Evolutionary conservation across 2,797 vertebrate species (phyloP), one percentile per base, ranked within the genome.

Genomic region (Sternarchorhynchus goeldii): DNA sequence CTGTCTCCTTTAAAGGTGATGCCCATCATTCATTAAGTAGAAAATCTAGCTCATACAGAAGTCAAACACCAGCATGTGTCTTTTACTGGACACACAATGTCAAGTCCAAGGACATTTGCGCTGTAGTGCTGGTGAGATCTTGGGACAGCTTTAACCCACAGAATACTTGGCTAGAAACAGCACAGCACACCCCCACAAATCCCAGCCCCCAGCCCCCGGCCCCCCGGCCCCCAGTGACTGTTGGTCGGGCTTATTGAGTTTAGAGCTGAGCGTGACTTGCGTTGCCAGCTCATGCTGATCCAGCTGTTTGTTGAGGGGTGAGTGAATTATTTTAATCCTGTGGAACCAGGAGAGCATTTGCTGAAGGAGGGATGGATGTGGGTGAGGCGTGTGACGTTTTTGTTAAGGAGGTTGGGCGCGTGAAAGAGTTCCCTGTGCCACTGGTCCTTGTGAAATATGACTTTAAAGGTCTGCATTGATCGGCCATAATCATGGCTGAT

Each of bases 291-390:
- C 76, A 72, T 82, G 87, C 88, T 89, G 89, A 91, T 82, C 89
- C 89, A 90, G 90, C 88, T 75, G 72, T 87, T 90, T 86, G 85
- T 64, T 10, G 0, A 65, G 55, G 75, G 82, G 84, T 88, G 78
- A 84, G 85, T 86, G 88, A 90, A 90, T 87, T 82, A 90, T 90
- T 86, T 87, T 89, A 89, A 90, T 89, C 81, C 82, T 85, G 79
- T 88, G 86, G 81, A 87, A 87, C 75, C 80, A 85, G 86, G 85
- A 89, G 88, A 86, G 84, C 85, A 18, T 60, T 79, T 82, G 31
- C 80, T 82, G 82, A 87, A 85, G 78, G 81, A 84, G 77, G 69
- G 81, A 7, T 45, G 69, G 60, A 70, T 18, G 75, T 62, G 62
- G 77, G 31, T 84, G 66, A 69, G 77, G 75, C 20, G 29, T 39